Conservation (phyloP, 2,113 vertebrate genomes). For the Merops nubicus region DNA sequence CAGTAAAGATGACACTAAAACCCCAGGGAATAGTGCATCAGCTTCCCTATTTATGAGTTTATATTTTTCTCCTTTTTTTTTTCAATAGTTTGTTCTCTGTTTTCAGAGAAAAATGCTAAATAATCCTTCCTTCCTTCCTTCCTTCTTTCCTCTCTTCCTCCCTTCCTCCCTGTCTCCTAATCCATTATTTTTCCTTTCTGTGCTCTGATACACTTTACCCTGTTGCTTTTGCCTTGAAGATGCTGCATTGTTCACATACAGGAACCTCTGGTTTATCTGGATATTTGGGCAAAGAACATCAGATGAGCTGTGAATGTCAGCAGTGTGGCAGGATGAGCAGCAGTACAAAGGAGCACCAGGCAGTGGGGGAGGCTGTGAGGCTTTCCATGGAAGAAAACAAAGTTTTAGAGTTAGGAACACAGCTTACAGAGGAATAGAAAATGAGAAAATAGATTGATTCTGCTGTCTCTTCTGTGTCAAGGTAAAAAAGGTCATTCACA, state of each 20-base stretch:
- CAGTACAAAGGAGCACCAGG: background rate
- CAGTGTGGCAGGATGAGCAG: background rate
- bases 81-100: background rate
- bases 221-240: background rate
- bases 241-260: background rate
- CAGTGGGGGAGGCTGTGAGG: background rate
- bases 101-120: background rate
- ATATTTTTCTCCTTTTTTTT: background rate
- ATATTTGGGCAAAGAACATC: background rate
- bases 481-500: background rate
- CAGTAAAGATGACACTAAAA: background rate
- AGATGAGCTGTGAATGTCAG: background rate
- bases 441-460: background rate
- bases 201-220: background rate
- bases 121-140: background rate
- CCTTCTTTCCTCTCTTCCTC: slow-evolving; percentile 6
- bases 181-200: background rate
- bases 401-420: background rate
- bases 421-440: background rate
- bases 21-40: background rate
- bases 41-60: background rate
- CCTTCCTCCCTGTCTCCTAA: background rate
- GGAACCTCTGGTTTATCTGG: background rate
- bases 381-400: background rate
- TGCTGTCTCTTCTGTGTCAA: background rate